Evolutionary conservation across 2,888 invertebrate species (phyloP).

Genomic region (Drosophila borborema): DNA sequence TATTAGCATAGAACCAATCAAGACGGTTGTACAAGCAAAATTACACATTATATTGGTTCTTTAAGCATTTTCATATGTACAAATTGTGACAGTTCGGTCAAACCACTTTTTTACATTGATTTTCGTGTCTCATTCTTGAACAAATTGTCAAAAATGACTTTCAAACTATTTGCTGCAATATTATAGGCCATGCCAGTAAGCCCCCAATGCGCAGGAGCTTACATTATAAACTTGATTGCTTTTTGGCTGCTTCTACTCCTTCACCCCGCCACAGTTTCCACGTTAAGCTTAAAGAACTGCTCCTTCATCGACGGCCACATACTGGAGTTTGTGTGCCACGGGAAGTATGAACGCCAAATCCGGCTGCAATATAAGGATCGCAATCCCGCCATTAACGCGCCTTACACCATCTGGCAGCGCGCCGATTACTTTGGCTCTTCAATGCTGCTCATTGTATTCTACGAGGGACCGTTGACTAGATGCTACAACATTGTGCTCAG

Average conservation of each 20-base stretch:
- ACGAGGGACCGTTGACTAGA: conserved; percentile 56
- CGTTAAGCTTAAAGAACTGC: conserved; percentile 37
- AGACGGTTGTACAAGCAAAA: conserved; percentile 3
- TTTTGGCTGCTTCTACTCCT: conserved; percentile 46
- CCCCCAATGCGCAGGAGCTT: conserved; percentile 48
- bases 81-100: conserved; percentile 21
- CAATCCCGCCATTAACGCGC: conserved; percentile 45
- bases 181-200: conserved; percentile 72
- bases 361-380: conserved; percentile 57
- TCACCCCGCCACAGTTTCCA: conserved; percentile 20
- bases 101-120: conserved; percentile 34
- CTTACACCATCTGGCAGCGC: conserved; percentile 63
- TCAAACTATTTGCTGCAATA: conserved; percentile 54
- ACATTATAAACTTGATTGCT: conserved; percentile 59
- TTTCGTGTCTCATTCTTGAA: conserved; percentile 47
- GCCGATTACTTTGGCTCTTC: conserved; percentile 44
- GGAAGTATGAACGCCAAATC: conserved; percentile 40
- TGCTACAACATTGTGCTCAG: conserved; percentile 50
- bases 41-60: neutral
- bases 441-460: conserved; percentile 57
- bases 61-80: conserved; percentile 5
- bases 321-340: conserved; percentile 58
- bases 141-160: conserved; percentile 65
- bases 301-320: conserved; percentile 61
- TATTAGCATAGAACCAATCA: neutral